Percentiles rank a stretch among this genome's conserved stretches.
Evolutionary conservation across 2,113 vertebrate genomes (phyloP).

Genomic region (Lontra canadensis): DNA sequence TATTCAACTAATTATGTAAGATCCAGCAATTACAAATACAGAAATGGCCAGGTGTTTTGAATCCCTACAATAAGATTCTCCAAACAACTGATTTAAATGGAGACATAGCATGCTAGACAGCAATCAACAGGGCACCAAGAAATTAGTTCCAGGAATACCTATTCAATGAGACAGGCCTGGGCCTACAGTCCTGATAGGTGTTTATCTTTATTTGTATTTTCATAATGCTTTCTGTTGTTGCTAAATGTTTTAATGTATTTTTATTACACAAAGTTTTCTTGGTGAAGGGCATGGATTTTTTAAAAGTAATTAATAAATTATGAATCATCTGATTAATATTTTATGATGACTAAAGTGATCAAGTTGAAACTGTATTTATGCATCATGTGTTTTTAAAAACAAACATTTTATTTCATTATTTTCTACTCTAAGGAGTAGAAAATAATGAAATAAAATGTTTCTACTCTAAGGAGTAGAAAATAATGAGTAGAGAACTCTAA

Average conservation of each 20-base stretch:
- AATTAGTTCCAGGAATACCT: background rate
- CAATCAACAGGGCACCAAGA: background rate
- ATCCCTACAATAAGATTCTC: background rate
- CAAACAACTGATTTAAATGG: background rate
- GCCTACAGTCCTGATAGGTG: background rate
- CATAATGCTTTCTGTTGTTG: background rate
- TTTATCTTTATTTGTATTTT: background rate
- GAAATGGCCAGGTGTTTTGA: background rate
- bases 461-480: no score
- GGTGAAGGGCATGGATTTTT: background rate
- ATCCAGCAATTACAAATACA: background rate
- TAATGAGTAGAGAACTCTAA: background rate
- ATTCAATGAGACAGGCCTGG: background rate
- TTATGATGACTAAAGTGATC: background rate
- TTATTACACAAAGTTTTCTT: background rate
- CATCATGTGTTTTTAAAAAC: background rate
- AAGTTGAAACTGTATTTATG: slow-evolving; percentile 37
- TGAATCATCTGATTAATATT: background rate
- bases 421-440: background rate
- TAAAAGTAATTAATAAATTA: slow-evolving; percentile 8
- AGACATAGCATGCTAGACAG: background rate
- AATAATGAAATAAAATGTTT: no score
- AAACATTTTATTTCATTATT: slow-evolving; percentile 1
- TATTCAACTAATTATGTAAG: background rate
- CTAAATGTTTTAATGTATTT: background rate